phyloP scores from a whole-genome alignment of 2,888 invertebrate species.

The Tiphia femorata region DNA sequence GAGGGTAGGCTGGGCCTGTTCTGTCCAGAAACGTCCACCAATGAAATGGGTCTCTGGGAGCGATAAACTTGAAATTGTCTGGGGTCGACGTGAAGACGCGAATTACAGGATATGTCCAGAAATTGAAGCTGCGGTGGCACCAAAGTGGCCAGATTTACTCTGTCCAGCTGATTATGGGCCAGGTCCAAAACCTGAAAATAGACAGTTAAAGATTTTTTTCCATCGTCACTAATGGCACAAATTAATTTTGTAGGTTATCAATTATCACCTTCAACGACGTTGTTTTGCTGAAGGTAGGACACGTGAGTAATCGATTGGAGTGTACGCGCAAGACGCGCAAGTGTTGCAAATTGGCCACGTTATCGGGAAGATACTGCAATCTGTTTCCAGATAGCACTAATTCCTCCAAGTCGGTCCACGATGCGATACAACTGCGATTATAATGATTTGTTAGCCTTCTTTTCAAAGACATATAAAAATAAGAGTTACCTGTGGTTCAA shows the following conservation, averaged over 20 bases:
- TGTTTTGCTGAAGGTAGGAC: conserved; percentile 83
- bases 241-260: background rate
- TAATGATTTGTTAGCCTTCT: background rate
- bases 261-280: conserved; percentile 75
- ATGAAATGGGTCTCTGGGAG: conserved; percentile 83
- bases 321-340: conserved; percentile 84
- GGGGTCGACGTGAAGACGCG: conserved; percentile 85
- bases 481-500: background rate
- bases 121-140: conserved; percentile 88
- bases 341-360: conserved; percentile 79
- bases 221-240: background rate
- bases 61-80: conserved; percentile 84
- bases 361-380: conserved; percentile 81
- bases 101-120: conserved; percentile 87
- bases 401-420: conserved; percentile 86
- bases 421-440: conserved; percentile 74
- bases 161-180: conserved; percentile 87
- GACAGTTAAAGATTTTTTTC: background rate
- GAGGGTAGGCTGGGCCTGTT: conserved; percentile 78
- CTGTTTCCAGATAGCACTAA: conserved; percentile 86
- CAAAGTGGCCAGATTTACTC: conserved; percentile 80
- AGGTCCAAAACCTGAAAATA: conserved; percentile 77
- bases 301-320: conserved; percentile 82
- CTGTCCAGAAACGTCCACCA: conserved; percentile 87
- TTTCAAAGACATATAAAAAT: background rate